phyloP scores from a whole-genome alignment of 2,888 invertebrate genomes.

The Torymus tubicola region DNA sequence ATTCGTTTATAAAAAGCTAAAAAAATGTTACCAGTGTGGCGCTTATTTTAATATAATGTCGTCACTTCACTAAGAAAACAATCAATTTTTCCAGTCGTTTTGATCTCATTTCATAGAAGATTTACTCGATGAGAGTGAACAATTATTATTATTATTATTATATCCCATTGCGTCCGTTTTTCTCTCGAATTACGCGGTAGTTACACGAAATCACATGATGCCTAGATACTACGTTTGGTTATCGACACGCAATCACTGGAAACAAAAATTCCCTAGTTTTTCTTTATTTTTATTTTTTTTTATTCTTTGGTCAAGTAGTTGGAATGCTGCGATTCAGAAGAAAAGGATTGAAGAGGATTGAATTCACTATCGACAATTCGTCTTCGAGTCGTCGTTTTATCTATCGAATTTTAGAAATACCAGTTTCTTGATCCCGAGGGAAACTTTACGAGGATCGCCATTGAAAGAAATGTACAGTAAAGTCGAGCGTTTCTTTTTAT shows the following conservation, averaged over 20 bases:
- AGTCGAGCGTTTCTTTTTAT: conserved; percentile 36
- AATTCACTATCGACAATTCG: not conserved
- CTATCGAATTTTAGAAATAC: not conserved
- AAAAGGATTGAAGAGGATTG: not conserved
- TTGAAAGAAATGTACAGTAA: conserved; percentile 15
- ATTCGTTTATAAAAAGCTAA: conserved; percentile 36
- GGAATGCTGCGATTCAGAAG: conserved; percentile 9
- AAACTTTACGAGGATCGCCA: conserved; percentile 1
- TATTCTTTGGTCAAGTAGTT: conserved; percentile 15
- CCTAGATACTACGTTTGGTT: conserved; percentile 17
- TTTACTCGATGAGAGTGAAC: conserved; percentile 30
- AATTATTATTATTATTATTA: conserved; percentile 3
- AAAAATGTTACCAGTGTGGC: conserved; percentile 42
- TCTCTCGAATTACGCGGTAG: not conserved
- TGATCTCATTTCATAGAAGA: conserved; percentile 14
- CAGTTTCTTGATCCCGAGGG: not conserved
- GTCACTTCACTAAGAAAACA: conserved; percentile 42
- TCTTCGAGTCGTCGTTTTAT: not conserved
- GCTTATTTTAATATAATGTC: not conserved
- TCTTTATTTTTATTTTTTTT: no score
- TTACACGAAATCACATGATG: conserved; percentile 32
- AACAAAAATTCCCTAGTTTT: conserved; percentile 22
- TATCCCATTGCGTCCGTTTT: no score
- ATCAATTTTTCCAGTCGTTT: conserved; percentile 40
- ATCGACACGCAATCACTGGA: conserved; percentile 17